A percentile compares a stretch with the other conserved stretches of the same genome.
phyloP scores from a whole-genome alignment of 2,888 invertebrate genomes.

The Ophion slaviceki region DNA sequence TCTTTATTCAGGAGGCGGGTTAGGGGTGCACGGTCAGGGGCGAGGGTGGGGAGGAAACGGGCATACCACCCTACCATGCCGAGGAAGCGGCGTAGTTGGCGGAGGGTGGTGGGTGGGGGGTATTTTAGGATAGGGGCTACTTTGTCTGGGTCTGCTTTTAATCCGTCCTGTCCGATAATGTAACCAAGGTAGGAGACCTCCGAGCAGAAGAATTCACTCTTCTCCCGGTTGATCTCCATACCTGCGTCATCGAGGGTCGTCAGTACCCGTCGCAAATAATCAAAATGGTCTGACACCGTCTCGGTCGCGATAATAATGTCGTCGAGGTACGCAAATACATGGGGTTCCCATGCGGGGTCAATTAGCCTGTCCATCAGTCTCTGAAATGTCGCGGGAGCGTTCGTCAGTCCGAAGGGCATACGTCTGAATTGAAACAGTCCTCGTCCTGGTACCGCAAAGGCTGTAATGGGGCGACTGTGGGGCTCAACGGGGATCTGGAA shows the following conservation, averaged over 20 bases:
- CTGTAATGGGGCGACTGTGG: not conserved
- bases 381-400: conserved; percentile 24
- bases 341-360: conserved; percentile 2
- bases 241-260: not conserved
- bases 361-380: conserved; percentile 10
- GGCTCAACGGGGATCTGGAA: conserved; percentile 8
- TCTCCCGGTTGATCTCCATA: conserved; percentile 13
- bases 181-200: conserved; percentile 1
- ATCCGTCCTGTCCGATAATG: too few relatives aligned
- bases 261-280: not conserved
- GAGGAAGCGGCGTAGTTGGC: too few relatives aligned
- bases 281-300: not conserved
- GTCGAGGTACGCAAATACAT: conserved; percentile 14
- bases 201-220: conserved; percentile 18
- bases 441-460: conserved; percentile 5
- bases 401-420: conserved; percentile 26
- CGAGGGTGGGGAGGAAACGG: too few relatives aligned
- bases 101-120: too few relatives aligned
- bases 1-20: too few relatives aligned
- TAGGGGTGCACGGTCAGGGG: too few relatives aligned
- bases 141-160: too few relatives aligned
- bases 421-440: conserved; percentile 1
- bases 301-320: conserved; percentile 15
- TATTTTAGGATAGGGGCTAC: too few relatives aligned
- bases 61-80: too few relatives aligned